Conservation (phyloP, 1,140 invertebrate genomes). For the Tetragonula clypearis region DNA sequence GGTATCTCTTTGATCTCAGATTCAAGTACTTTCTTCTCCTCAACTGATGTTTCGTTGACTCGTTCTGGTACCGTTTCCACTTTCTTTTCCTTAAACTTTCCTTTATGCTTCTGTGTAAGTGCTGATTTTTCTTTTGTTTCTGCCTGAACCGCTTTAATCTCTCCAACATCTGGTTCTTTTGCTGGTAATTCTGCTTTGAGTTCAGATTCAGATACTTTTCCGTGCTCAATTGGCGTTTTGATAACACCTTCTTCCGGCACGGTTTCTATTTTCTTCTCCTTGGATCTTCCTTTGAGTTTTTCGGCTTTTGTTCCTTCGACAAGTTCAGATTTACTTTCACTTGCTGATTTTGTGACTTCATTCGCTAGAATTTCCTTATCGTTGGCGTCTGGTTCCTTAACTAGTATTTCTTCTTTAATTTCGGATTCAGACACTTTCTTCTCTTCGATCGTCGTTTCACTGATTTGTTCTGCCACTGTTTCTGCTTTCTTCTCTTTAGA, state of each 20-base stretch:
- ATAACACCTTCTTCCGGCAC: not conserved
- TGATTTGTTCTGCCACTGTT: not conserved
- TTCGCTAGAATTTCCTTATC: not conserved
- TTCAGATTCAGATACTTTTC: not conserved
- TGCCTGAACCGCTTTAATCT: conserved; percentile 28
- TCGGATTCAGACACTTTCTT: not conserved
- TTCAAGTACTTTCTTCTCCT: not conserved
- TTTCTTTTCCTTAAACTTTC: conserved; percentile 45
- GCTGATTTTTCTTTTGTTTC: conserved; percentile 11
- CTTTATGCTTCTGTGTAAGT: conserved; percentile 37
- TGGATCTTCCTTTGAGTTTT: no score
- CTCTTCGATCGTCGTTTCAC: not conserved
- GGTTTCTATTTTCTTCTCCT: no score
- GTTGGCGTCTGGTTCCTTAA: not conserved
- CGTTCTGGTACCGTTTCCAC: conserved; percentile 15
- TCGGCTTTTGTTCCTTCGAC: no score
- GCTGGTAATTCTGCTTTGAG: not conserved
- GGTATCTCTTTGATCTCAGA: not conserved
- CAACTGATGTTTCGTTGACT: not conserved
- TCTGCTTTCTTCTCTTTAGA: conserved; percentile 41
- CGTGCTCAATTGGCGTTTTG: not conserved
- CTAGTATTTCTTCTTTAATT: conserved; percentile 2
- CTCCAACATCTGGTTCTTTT: conserved; percentile 15
- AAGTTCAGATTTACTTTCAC: no score
- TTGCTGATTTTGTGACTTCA: not conserved